Evolutionary conservation across 1,140 invertebrate species (phyloP).

Genomic region (Catajapyx aquilonaris): DNA sequence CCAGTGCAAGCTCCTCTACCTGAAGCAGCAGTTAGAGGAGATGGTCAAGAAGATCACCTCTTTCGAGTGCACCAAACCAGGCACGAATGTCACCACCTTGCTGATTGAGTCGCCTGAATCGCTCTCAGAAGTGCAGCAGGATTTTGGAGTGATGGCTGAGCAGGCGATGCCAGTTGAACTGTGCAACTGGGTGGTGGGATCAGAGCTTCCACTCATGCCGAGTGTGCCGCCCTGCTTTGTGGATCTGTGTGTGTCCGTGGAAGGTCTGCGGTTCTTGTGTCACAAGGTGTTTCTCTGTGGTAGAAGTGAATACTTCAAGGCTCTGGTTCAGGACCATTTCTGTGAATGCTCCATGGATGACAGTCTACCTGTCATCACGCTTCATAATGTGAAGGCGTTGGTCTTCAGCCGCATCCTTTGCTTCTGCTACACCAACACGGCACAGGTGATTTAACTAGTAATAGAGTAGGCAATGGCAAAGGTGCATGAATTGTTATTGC

Average conservation of each 20-base stretch:
- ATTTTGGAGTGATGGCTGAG: constrained; percentile 22
- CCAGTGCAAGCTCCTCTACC: constrained; percentile 21
- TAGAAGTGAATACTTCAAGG: constrained; percentile 30
- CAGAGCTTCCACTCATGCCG: constrained; percentile 21
- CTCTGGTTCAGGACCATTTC: constrained; percentile 26
- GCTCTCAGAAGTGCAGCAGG: constrained; percentile 16
- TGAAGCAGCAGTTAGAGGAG: constrained; percentile 20
- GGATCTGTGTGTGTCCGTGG: constrained; percentile 25
- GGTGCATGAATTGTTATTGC: no score
- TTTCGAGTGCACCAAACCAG: constrained; percentile 21
- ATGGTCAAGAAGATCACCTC: constrained; percentile 18
- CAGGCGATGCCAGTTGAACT: constrained; percentile 21
- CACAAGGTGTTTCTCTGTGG: constrained; percentile 30
- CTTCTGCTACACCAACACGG: constrained; percentile 24
- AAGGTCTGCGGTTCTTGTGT: constrained; percentile 22
- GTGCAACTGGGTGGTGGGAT: constrained; percentile 13
- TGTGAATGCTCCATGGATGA: constrained; percentile 17
- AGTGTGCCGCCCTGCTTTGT: constrained; percentile 15
- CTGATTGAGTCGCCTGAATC: constrained; percentile 16
- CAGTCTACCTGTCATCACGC: constrained; percentile 17
- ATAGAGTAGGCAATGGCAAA: no score
- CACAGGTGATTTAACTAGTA: constrained; percentile 22
- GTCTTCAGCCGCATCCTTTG: constrained; percentile 20
- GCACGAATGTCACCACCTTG: constrained; percentile 20
- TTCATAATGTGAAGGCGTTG: constrained; percentile 25